Base-by-base conservation (phyloP, 1,140 invertebrate genomes). In the Lamellibrachia luymesi region DNA sequence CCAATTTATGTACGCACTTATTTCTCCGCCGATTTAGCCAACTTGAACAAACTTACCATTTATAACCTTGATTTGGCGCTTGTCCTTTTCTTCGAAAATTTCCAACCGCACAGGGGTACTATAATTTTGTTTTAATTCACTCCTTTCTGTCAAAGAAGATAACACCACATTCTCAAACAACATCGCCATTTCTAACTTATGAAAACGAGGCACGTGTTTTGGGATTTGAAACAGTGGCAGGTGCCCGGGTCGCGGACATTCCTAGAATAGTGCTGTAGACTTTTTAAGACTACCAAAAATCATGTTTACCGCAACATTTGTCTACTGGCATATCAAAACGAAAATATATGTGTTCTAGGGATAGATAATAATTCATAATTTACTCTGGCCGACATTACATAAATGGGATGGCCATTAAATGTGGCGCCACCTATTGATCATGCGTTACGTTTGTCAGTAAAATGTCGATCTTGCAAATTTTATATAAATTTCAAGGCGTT, bases 101-200 rank as follows among this genome's bases (percentile, higher is more conserved):
- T 89, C 51, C 22, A 89, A 90, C 10, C 91, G 80, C 64, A 90
- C 91, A 38, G 49, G 51, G 6, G 50, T 27, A 38, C 90, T 56
- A 49, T 90, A 93, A 92, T 17, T 93, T 50, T 25, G 27, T 80
- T 25, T 27, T 92, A 95, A 95, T 93, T 95, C 94, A 89, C 94
- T 94, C 94, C 95, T 94, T 94, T 95, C 95, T 80, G 94, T 93
- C 10, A 95, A 94, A 89, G 94, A 94, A 52, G 94, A 94, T 92
- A 96, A 94, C 50, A 94, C 95, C 95, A 96, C 95, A 95, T 96
- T 96, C 95, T 95, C 95, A 94, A 95, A 95, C 94, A 93, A 94
- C 91, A 95, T 95, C 95, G 95, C 95, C 95, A 96, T 96, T 94
- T 95, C 51, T 91, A 51, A 91, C 38, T 91, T 80, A 51, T 51